Base-by-base conservation (phyloP, 2,888 invertebrate genomes). In the Lydus trimaculatus region DNA sequence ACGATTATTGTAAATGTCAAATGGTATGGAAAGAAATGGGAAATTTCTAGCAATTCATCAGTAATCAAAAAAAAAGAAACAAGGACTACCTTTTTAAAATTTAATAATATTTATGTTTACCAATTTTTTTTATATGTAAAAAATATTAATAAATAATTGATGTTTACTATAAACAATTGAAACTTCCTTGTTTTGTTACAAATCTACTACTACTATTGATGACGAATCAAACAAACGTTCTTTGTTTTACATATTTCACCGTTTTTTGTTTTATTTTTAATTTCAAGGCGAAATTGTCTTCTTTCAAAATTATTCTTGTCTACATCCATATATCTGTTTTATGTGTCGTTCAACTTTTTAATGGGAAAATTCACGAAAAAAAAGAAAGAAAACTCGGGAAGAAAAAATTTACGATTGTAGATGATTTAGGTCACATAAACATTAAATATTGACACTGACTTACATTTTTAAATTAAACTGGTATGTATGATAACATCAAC, bases 191-290 rank as follows among this genome's bases (percentile, higher is more conserved):
- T 65, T 61, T 31, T 65, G 65, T 56, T 31, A 65, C 43, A 65
- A 65, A 48, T 65, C 15, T 58, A 65, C 65, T 48, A 61, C 65
- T 58, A 65, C 65, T 48, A 61, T 63, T 61, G 69, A 63, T 66
- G 66, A 69, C 65, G 59, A 65, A 65, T 61, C 66, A 66, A 63
- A 63, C 36, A 66, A 61, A n/a, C 58, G 63, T 69, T 73, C 68
- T 76, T 77, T 77, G 77, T 77, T 72, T 52, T 71, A 73, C 72
- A 73, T 73, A 70, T 71, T 72, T 74, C 69, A 70, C 69, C 63
- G 70, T 52, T 52, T 52, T 52, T 52, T 17, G 66, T 61, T 70
- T 71, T 75, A 75, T 75, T 77, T 77, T 75, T 77, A 73, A 75
- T 69, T 70, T 72, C 77, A 77, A 77, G 77, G 77, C 75, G 33